Conservation (phyloP, 2,797 vertebrate species). For the Hybognathus amarus region DNA sequence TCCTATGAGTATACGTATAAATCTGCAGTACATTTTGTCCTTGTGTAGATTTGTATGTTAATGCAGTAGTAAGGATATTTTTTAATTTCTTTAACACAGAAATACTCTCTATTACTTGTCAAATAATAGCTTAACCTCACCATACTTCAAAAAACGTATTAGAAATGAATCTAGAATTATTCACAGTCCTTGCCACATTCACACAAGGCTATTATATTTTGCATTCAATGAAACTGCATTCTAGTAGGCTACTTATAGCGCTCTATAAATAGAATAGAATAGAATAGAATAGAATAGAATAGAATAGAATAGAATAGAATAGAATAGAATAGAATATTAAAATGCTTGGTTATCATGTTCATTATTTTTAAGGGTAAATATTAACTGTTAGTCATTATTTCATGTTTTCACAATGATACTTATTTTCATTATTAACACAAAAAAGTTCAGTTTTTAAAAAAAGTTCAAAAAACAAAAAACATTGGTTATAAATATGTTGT, state of each 20-base stretch:
- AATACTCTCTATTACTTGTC: conserved; percentile 1
- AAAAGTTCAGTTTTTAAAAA: too few species aligned
- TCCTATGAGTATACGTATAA: conserved; percentile 1
- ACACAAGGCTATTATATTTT: neutral
- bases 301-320: neutral
- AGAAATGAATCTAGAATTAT: neutral
- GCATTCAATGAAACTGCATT: neutral
- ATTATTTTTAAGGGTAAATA: neutral
- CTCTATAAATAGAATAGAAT: neutral
- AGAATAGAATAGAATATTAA: neutral
- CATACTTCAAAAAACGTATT: neutral
- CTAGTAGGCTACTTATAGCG: neutral
- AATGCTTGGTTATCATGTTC: neutral
- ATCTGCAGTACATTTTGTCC: neutral
- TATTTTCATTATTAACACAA: neutral
- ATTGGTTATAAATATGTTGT: too few species aligned
- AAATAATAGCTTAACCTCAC: conserved; percentile 3
- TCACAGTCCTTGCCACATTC: neutral
- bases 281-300: too few species aligned
- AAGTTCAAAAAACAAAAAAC: too few species aligned
- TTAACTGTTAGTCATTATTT: neutral
- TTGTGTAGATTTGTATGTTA: neutral
- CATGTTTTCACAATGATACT: neutral
- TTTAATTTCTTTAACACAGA: neutral
- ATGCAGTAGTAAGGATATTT: neutral